Conservation (phyloP, 2,113 vertebrate genomes). For the Chaetops frenatus region DNA sequence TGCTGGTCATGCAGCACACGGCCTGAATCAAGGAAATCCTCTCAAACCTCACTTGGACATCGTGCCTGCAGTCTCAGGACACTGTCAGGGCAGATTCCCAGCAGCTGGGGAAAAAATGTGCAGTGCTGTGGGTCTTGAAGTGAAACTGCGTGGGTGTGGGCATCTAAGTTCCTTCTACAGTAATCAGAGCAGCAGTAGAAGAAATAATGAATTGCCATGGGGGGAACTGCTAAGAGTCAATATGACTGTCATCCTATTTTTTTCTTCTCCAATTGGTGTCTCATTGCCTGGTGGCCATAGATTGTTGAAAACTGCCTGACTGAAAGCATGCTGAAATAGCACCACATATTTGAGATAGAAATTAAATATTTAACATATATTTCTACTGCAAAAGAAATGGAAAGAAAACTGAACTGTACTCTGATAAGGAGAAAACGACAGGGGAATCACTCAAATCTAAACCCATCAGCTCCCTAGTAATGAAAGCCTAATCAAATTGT, state of each 20-base stretch:
- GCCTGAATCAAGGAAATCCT: neutral
- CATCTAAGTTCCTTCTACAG: neutral
- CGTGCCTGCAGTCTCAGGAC: neutral
- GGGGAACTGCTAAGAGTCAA: neutral
- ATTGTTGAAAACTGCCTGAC: neutral
- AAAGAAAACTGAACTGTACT: neutral
- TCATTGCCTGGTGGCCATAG: neutral
- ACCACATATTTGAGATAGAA: neutral
- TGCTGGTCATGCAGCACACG: neutral
- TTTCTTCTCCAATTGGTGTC: too few relatives aligned
- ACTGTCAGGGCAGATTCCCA: neutral
- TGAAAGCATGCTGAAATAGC: neutral
- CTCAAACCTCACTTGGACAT: neutral
- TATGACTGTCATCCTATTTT: neutral
- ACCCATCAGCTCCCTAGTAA: neutral
- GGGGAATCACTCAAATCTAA: neutral
- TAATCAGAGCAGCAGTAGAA: neutral
- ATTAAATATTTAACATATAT: neutral
- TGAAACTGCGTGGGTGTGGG: neutral
- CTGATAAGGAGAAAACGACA: neutral
- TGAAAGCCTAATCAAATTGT: neutral
- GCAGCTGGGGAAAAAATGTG: neutral
- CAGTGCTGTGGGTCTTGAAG: neutral
- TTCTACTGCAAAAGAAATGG: neutral
- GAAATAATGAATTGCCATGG: neutral